These are phyloP conservation scores for Monochamus alternatus DNA, from an alignment of 2,888 invertebrate species.

Conservation along the genomic window DNA sequence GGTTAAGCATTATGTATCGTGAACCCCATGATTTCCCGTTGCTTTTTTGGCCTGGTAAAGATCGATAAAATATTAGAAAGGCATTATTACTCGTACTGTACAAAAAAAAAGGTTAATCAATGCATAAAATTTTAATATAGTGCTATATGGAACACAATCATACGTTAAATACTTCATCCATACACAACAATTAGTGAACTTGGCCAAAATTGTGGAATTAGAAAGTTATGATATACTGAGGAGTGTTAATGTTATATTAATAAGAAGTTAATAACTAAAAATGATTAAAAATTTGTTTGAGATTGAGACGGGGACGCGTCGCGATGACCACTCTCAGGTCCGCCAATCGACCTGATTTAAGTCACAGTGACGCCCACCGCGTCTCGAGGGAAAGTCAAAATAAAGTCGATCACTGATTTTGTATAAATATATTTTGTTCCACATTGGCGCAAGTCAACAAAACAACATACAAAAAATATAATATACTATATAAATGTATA, in stretches of 20 bases:
- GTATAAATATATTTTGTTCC: slow-evolving; percentile 72
- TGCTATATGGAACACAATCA: slow-evolving; percentile 66
- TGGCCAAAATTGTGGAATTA: slow-evolving; percentile 71
- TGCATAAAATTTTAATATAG: slow-evolving; percentile 62
- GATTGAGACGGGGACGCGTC: slow-evolving; percentile 7
- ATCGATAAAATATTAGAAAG: slow-evolving; percentile 46
- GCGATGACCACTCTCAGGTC: neutral
- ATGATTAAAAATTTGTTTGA: slow-evolving; percentile 27
- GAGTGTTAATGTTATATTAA: slow-evolving; percentile 61
- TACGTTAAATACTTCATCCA: slow-evolving; percentile 60
- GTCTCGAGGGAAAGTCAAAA: slow-evolving; percentile 45
- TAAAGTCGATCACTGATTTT: slow-evolving; percentile 63
- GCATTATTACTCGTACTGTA: slow-evolving; percentile 57
- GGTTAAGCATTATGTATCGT: neutral
- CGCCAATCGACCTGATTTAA: neutral
- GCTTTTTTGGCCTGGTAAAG: neutral
- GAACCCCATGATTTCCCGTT: slow-evolving; percentile 22
- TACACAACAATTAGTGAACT: slow-evolving; percentile 67
- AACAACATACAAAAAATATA: slow-evolving; percentile 72
- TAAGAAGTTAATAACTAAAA: slow-evolving; percentile 49
- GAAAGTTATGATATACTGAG: slow-evolving; percentile 63
- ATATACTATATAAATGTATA: slow-evolving; percentile 67
- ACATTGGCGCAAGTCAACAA: slow-evolving; percentile 72
- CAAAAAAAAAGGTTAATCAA: slow-evolving; percentile 58
- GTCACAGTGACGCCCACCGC: slow-evolving; percentile 15